These are phyloP conservation scores for Casuarius casuarius DNA, from an alignment of 2,113 vertebrate species.

Conservation along the genomic window DNA sequence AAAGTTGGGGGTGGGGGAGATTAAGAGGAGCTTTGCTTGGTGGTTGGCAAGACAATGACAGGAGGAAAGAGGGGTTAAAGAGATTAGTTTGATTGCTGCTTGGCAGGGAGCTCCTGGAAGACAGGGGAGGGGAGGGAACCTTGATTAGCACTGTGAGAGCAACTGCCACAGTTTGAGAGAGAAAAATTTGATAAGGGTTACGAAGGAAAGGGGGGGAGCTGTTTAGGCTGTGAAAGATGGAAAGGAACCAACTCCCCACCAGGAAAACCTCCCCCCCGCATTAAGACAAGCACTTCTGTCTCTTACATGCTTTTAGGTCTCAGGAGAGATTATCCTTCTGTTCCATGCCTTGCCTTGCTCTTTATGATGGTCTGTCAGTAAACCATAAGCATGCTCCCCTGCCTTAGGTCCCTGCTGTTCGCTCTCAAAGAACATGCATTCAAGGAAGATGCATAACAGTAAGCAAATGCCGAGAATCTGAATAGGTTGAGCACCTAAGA, in stretches of 20 bases:
- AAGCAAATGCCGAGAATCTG: neutral
- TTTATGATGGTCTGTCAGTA: neutral
- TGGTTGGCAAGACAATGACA: neutral
- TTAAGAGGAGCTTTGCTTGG: neutral
- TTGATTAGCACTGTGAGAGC: neutral
- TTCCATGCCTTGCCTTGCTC: neutral
- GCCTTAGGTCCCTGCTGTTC: neutral
- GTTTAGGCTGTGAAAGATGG: neutral
- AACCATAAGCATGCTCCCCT: neutral
- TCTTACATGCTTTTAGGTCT: neutral
- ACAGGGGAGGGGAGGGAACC: neutral
- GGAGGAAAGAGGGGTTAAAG: neutral
- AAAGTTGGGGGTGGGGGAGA: neutral
- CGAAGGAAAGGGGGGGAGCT: no score
- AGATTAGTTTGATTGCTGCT: neutral
- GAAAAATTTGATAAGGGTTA: neutral
- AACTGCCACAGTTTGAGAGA: neutral
- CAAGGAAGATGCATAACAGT: neutral
- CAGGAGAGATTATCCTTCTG: neutral
- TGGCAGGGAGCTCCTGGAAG: neutral
- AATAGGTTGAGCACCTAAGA: neutral
- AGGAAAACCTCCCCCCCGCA: neutral
- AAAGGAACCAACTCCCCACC: neutral
- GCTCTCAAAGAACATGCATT: neutral
- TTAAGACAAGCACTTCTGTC: neutral